phyloP scores from a whole-genome alignment of 2,113 vertebrate species.

The Marmota flaviventris region DNA sequence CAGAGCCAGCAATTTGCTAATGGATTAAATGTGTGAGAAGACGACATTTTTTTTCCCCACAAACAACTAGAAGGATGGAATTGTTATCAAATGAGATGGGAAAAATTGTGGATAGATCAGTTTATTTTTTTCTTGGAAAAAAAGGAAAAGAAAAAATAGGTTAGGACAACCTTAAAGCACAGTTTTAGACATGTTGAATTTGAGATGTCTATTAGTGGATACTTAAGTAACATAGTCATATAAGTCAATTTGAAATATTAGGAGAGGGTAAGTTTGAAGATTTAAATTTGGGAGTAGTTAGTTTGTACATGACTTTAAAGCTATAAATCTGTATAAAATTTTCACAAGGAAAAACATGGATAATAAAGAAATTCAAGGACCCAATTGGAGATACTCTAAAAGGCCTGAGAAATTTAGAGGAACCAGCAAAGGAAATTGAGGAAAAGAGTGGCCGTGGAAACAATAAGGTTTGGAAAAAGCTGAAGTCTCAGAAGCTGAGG shows the following conservation, averaged over 20 bases:
- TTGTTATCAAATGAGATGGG: not conserved
- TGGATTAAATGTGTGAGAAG: not conserved
- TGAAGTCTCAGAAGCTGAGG: not conserved
- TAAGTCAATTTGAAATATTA: not conserved
- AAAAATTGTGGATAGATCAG: not conserved
- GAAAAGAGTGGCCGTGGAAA: not conserved
- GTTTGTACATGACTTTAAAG: not conserved
- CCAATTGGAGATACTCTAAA: not conserved
- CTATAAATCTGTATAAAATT: not conserved
- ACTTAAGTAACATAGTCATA: not conserved
- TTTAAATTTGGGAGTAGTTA: not conserved
- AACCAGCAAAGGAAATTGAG: not conserved
- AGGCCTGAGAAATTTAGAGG: not conserved
- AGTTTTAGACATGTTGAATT: not conserved
- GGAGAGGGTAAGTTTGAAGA: not conserved
- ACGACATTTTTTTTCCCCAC: not conserved
- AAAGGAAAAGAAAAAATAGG: not conserved
- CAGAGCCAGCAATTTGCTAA: not conserved
- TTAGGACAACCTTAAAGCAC: not conserved
- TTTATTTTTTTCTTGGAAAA: not conserved
- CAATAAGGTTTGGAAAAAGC: not conserved
- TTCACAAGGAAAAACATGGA: not conserved
- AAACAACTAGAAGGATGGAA: not conserved
- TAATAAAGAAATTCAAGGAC: not conserved
- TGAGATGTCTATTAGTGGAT: not conserved